Evolutionary conservation across 2,797 vertebrate genomes (phyloP), one percentile per base, ranked within the genome.

Genomic region (Smutsia temminckii): DNA sequence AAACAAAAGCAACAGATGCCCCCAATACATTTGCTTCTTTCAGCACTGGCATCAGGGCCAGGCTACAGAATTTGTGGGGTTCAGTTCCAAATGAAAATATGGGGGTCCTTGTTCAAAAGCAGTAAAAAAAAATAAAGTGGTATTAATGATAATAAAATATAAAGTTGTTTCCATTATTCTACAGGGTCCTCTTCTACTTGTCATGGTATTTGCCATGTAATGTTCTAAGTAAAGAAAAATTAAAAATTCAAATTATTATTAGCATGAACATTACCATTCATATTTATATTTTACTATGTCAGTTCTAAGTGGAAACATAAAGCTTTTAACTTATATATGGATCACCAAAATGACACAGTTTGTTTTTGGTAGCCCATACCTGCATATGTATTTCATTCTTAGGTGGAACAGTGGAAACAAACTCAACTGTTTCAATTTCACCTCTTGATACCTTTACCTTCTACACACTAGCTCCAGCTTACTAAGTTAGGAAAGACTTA

Each of bases 251-350:
- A 34, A 53, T 72, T 87, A 85, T 72, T 87, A 85, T 74, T 95
- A 64, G 40, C 71, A 51, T 55, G 49, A 57, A 85, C 55, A 66
- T 95, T 75, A 18, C 37, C 53, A 75, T 84, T 96, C 42, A 74
- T 89, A 72, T 89, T 84, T 72, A 89, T 37, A 46, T 68, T 83
- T 42, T 80, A 61, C 13, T 85, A 10, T 51, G 7, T 72, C 37
- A 49, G 37, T 40, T 94, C 66, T 34, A 89, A 95, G 84, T 78
- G 32, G 25, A 97, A 80, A 81, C 59, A 66, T 57, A 75, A 68
- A 68, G 32, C 8, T 94, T 80, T 94, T 57, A 92, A 72, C 20
- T 86, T 74, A 85, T 64, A 23, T 27, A 49, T 79, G 34, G 12
- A 88, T 85, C 53, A 59, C 21, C 49, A 89, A 49, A 93, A 78